A percentile compares a stretch with the other conserved stretches of the same genome.
These are phyloP conservation scores for Cardiocondyla obscurior DNA, from an alignment of 1,140 invertebrate species.

Conservation along the genomic window DNA sequence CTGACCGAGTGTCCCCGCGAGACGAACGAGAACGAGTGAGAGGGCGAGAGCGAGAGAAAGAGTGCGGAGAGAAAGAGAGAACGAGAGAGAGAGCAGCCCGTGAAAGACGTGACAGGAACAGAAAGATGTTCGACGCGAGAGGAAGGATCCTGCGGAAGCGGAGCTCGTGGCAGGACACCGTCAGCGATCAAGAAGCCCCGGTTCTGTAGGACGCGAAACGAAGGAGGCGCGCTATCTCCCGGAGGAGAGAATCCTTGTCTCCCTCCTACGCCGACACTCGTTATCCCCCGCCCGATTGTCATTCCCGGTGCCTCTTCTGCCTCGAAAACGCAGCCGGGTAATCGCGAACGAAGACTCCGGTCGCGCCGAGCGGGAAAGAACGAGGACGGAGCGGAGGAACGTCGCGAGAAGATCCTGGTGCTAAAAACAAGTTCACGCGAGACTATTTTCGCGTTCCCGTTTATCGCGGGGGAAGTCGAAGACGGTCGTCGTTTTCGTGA, in stretches of 20 bases:
- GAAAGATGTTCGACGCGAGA: constrained; percentile 76
- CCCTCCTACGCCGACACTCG: constrained; percentile 53
- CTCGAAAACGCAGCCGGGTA: constrained; percentile 24
- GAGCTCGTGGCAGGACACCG: constrained; percentile 75
- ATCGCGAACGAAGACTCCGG: constrained; percentile 18
- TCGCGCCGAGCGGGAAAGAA: neutral
- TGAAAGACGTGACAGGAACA: constrained; percentile 39
- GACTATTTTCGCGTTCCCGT: neutral
- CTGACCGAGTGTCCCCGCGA: constrained; percentile 79
- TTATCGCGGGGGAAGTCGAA: neutral
- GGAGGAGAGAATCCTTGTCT: constrained; percentile 53
- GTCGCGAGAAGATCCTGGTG: neutral
- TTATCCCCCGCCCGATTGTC: constrained; percentile 42
- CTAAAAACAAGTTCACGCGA: neutral
- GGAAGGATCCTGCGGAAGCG: constrained; percentile 74
- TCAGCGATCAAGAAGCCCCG: constrained; percentile 66
- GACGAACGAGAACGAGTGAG: constrained; percentile 69
- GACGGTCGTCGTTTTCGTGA: constrained; percentile 24
- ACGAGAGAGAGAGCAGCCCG: constrained; percentile 9
- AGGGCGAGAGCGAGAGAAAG: constrained; percentile 33
- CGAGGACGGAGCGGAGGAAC: neutral
- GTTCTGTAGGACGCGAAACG: constrained; percentile 68
- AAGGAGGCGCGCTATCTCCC: constrained; percentile 33
- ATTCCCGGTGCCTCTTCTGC: neutral
- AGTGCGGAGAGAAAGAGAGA: constrained; percentile 5